Conservation (phyloP, 2,113 vertebrate species). For the Crocuta crocuta region DNA sequence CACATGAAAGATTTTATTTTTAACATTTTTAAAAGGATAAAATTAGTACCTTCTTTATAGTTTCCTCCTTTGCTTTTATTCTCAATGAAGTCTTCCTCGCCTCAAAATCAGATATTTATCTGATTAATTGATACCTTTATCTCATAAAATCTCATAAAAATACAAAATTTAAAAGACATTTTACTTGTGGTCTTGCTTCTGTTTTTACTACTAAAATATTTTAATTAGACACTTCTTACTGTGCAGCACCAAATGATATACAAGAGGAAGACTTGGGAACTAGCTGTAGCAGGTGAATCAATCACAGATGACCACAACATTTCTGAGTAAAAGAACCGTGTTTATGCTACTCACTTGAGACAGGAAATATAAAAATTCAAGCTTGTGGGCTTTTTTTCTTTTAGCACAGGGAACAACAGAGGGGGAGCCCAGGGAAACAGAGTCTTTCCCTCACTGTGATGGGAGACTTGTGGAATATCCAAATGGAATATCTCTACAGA, state of each 20-base stretch:
- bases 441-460: background rate
- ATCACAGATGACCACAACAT: background rate
- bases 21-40: background rate
- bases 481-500: background rate
- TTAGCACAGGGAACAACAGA: background rate
- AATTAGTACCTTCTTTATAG: background rate
- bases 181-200: background rate
- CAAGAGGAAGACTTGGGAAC: background rate
- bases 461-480: background rate
- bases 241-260: background rate
- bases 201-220: background rate
- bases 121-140: background rate
- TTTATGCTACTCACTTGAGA: background rate
- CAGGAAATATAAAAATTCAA: background rate
- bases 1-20: background rate
- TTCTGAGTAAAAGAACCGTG: background rate
- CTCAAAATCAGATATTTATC: background rate
- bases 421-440: background rate
- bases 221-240: background rate
- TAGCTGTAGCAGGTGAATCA: background rate
- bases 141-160: background rate
- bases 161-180: background rate
- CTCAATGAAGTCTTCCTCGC: background rate
- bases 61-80: background rate
- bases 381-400: background rate